A percentile compares a stretch with the other conserved stretches of the same genome.
These are phyloP conservation scores for Oreotrochilus melanogaster DNA, from an alignment of 2,113 vertebrate genomes.

Conservation along the genomic window DNA sequence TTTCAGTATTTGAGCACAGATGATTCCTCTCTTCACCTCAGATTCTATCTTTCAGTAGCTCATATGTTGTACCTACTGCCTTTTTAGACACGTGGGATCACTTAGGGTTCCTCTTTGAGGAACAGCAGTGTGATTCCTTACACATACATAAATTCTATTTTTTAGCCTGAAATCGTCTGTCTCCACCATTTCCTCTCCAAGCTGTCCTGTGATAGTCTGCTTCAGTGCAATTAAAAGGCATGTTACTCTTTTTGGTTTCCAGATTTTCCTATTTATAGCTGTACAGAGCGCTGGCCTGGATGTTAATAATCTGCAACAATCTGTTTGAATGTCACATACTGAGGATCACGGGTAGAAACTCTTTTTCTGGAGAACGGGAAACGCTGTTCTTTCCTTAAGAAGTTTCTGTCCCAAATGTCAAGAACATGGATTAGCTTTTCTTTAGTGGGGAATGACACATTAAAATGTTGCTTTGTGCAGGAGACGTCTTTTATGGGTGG, in stretches of 20 bases:
- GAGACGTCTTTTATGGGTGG: not conserved
- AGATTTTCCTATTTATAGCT: conserved; percentile 45
- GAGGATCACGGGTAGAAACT: not conserved
- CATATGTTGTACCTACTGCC: conserved; percentile 21
- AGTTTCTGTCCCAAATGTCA: conserved; percentile 30
- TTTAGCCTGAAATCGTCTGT: conserved; percentile 21
- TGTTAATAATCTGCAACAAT: conserved; percentile 31
- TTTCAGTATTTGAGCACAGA: conserved; percentile 49
- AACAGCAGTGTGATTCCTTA: conserved; percentile 13
- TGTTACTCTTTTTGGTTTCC: conserved; percentile 9
- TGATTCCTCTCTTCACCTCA: conserved; percentile 55
- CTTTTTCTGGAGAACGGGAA: conserved; percentile 20
- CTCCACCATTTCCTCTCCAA: conserved; percentile 16
- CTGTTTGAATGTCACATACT: not conserved
- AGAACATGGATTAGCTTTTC: conserved; percentile 2
- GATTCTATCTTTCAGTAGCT: conserved; percentile 40
- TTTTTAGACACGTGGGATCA: conserved; percentile 27
- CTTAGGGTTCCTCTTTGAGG: conserved; percentile 2
- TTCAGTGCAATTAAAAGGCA: not conserved
- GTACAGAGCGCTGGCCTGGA: not conserved
- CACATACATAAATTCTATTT: conserved; percentile 17
- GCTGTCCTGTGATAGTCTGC: not conserved
- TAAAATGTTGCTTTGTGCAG: not conserved
- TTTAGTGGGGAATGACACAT: not conserved
- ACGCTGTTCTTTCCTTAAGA: not conserved